Evolutionary conservation across 2,797 vertebrate genomes (phyloP), one percentile per base, ranked within the genome.

Genomic region (Sebastes matsubarae): DNA sequence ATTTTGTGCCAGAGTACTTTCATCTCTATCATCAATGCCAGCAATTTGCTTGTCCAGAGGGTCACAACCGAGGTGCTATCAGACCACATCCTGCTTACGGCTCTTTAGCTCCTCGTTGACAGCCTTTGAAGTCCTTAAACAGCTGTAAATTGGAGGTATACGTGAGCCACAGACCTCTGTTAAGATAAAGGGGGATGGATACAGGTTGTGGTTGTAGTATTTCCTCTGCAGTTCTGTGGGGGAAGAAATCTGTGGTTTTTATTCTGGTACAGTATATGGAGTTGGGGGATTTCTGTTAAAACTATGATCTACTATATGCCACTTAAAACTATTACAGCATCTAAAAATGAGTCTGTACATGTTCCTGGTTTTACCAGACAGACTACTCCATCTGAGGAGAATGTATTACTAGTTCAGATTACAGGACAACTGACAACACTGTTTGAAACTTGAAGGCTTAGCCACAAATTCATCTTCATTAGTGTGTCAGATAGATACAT

Each of bases 81-180:
- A 58, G 30, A 84, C 64, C 71, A 86, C 83, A 83, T 91, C 84
- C 88, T 91, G 80, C 73, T 81, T 24, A 20, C 32, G 24, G 66
- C 81, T 72, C 73, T 74, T 86, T 72, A 73, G 69, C 63, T 81
- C 77, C 79, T 86, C 87, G 72, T 25, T 63, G 59, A 75, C 74
- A 63, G 38, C 74, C 85, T 95, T 91, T 94, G 85, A 95, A 93
- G 92, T 87, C 61, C 36, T 72, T 86, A 63, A 93, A 87, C 84
- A 89, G 83, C 84, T 86, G 87, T 79, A 85, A 89, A 92, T 85
- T 84, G 81, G 75, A 80, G 65, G 65, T 25, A 18, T 34, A 68
- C 20, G n/a, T 81, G 72, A 78, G 79, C 75, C 75, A 68, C 61
- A 77, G 71, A 89, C 82, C 68, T 75, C 77, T 77, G 60, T 74